Percentiles rank a stretch among this genome's conserved stretches.
These are phyloP conservation scores for Mimachlamys varia DNA, from an alignment of 2,888 invertebrate genomes.

Conservation along the genomic window DNA sequence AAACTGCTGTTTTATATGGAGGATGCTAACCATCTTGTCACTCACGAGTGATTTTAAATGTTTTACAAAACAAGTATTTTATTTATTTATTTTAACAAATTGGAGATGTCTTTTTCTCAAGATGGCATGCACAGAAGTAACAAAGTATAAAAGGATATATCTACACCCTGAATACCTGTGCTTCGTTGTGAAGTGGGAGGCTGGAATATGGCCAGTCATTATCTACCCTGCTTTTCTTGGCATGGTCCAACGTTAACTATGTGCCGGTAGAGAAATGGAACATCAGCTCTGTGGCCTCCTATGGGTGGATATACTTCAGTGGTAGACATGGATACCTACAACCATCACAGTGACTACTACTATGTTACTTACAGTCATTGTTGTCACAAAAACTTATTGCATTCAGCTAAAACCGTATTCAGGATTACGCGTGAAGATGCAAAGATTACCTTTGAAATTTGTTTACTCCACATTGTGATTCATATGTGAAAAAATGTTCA, in stretches of 20 bases:
- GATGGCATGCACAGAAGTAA: background rate
- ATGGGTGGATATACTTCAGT: too few species aligned
- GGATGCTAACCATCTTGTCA: background rate
- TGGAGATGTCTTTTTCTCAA: conserved; percentile 17
- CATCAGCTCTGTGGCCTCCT: background rate
- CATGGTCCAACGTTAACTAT: background rate
- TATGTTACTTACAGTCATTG: too few species aligned
- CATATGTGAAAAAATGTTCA: too few species aligned
- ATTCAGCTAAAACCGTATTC: background rate
- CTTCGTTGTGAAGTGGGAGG: background rate
- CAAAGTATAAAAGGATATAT: background rate
- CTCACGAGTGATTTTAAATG: background rate
- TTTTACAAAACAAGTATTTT: conserved; percentile 31
- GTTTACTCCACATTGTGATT: background rate
- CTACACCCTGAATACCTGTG: background rate
- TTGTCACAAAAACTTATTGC: background rate
- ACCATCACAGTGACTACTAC: background rate
- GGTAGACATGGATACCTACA: background rate
- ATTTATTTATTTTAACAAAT: conserved; percentile 17
- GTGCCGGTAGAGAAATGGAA: background rate
- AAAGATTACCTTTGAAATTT: background rate
- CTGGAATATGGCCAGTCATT: background rate
- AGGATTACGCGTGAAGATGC: background rate
- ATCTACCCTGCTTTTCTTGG: background rate
- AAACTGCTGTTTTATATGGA: background rate